Conservation (phyloP, 92 coral and sea anemone genomes). For the Pocillopora grandis region DNA sequence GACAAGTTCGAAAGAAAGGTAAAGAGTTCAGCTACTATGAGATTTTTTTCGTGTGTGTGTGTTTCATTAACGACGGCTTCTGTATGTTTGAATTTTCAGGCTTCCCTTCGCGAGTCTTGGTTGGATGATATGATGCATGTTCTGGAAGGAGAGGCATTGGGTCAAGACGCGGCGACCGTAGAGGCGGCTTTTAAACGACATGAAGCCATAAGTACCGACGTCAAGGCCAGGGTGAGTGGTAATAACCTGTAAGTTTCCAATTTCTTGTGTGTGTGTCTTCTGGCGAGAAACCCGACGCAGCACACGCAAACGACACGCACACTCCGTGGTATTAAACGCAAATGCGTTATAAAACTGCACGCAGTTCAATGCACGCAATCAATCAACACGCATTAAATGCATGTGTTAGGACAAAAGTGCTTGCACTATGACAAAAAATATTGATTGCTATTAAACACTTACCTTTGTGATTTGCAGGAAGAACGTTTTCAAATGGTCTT, state of each 20-base stretch:
- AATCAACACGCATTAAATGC: too few relatives aligned
- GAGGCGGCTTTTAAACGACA: constrained; percentile 93
- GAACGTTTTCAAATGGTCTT: constrained; percentile 90
- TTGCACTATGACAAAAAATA: too few relatives aligned
- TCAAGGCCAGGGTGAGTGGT: constrained; percentile 84
- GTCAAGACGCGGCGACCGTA: constrained; percentile 89
- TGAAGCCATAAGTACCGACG: constrained; percentile 93
- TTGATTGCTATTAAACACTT: background rate
- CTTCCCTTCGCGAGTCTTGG: constrained; percentile 95
- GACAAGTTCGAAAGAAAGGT: constrained; percentile 97
- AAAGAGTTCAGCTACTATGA: background rate
- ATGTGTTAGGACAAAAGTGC: background rate
- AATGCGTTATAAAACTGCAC: background rate
- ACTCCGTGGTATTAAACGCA: too few relatives aligned
- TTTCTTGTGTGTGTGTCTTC: too few relatives aligned
- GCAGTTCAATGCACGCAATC: background rate
- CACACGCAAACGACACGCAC: too few relatives aligned
- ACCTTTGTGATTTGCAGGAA: constrained; percentile 54
- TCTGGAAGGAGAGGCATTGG: constrained; percentile 85
- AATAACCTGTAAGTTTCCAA: background rate
- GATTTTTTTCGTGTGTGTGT: too few relatives aligned
- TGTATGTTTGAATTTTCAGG: constrained; percentile 53
- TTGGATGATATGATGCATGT: constrained; percentile 99
- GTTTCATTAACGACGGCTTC: too few relatives aligned
- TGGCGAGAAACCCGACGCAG: too few relatives aligned